Evolutionary conservation across 2,888 invertebrate genomes (phyloP).

Genomic region (Aradus depressus): DNA sequence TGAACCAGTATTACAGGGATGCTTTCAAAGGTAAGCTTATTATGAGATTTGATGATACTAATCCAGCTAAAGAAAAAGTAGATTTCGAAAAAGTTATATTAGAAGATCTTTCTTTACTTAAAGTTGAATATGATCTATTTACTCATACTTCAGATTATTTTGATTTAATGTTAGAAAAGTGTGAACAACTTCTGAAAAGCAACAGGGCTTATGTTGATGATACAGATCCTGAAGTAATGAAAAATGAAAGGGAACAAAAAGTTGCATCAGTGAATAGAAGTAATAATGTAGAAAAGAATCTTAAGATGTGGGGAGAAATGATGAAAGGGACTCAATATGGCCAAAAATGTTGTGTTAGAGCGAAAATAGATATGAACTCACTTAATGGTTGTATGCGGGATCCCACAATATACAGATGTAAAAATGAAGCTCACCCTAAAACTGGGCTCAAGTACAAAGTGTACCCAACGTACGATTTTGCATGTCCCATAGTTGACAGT

Average conservation of each 20-base stretch:
- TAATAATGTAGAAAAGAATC: slow-evolving; percentile 61
- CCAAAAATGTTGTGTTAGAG: slow-evolving; percentile 84
- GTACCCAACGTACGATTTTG: slow-evolving; percentile 99
- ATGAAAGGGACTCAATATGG: slow-evolving; percentile 66
- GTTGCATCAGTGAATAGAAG: slow-evolving; percentile 60
- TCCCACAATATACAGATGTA: slow-evolving; percentile 93
- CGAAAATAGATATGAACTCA: slow-evolving; percentile 95
- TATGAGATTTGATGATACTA: slow-evolving; percentile 99
- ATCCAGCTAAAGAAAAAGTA: slow-evolving; percentile 95
- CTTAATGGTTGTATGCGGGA: slow-evolving; percentile 94
- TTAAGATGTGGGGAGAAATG: slow-evolving; percentile 92
- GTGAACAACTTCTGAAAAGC: slow-evolving; percentile 74
- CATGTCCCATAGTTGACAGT: slow-evolving; percentile 97
- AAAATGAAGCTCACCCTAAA: slow-evolving; percentile 85
- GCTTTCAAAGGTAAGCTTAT: slow-evolving; percentile 87
- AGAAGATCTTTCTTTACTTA: slow-evolving; percentile 80
- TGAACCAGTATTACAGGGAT: slow-evolving; percentile 95
- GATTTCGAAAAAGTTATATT: slow-evolving; percentile 96
- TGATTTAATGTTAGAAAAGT: slow-evolving; percentile 76
- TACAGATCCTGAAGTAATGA: slow-evolving; percentile 90
- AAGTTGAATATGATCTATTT: slow-evolving; percentile 84
- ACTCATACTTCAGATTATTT: slow-evolving; percentile 97
- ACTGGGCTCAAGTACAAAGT: slow-evolving; percentile 94
- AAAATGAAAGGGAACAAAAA: slow-evolving; percentile 82
- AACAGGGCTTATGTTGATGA: slow-evolving; percentile 95